Evolutionary conservation across 2,888 invertebrate species (phyloP).

Genomic region (Tetheella fluctuosa): DNA sequence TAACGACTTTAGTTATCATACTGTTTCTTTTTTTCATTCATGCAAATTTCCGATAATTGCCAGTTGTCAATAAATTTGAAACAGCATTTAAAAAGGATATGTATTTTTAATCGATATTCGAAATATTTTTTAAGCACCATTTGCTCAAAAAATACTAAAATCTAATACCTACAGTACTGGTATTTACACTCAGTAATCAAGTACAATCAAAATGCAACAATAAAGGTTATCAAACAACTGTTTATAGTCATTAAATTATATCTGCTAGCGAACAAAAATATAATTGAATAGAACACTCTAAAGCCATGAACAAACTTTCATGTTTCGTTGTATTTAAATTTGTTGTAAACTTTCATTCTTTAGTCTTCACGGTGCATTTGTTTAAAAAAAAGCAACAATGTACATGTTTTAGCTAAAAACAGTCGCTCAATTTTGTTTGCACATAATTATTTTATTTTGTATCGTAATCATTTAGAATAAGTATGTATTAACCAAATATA

Average conservation of each 20-base stretch:
- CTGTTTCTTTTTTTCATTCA: no score
- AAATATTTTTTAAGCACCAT: no score
- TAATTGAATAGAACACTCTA: background rate
- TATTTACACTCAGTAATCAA: background rate
- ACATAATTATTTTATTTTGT: background rate
- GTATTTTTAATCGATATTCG: no score
- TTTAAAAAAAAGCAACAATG: background rate
- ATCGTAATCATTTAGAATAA: background rate
- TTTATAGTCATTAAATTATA: background rate
- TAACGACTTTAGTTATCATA: no score
- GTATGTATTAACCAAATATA: background rate
- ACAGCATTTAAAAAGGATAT: no score
- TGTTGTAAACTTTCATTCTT: constrained; percentile 11
- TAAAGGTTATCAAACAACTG: background rate
- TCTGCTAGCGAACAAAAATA: background rate
- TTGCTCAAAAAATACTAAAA: no score
- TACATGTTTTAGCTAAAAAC: constrained; percentile 1
- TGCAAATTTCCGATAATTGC: no score
- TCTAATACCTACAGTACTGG: no score
- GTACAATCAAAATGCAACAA: background rate
- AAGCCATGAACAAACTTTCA: constrained; percentile 6
- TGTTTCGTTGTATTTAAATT: constrained; percentile 7
- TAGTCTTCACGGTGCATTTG: constrained; percentile 7
- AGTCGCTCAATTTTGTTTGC: background rate
- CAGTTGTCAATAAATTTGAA: no score